Percentiles rank a stretch among this genome's conserved stretches.
Conservation (phyloP, 2,113 vertebrate genomes). For the Sclerurus mexicanus region DNA sequence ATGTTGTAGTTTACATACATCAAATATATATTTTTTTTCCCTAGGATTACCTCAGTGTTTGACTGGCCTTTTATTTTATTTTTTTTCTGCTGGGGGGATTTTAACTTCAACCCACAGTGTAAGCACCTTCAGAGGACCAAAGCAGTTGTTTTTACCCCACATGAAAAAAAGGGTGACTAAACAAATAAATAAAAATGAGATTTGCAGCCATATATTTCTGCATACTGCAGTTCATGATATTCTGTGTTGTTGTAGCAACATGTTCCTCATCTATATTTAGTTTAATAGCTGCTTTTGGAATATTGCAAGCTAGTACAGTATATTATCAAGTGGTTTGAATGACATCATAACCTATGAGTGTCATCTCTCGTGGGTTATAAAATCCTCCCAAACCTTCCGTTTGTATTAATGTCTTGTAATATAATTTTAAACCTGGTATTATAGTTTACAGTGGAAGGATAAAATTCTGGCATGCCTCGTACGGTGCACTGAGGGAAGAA, state of each 20-base stretch:
- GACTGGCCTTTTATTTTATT: slow-evolving; percentile 2
- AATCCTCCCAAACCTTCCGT: slow-evolving; percentile 55
- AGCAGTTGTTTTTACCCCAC: not conserved
- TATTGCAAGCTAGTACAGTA: slow-evolving; percentile 53
- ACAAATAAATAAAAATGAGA: slow-evolving; percentile 51
- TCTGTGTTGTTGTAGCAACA: slow-evolving; percentile 65
- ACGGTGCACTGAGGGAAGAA: not conserved
- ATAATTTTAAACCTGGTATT: slow-evolving; percentile 74
- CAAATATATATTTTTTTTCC: not conserved
- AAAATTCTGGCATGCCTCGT: slow-evolving; percentile 47
- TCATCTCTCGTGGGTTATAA: slow-evolving; percentile 73
- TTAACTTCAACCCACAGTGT: not conserved
- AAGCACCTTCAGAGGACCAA: not conserved
- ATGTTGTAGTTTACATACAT: slow-evolving; percentile 12
- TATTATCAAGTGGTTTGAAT: slow-evolving; percentile 66
- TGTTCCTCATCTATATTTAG: slow-evolving; percentile 58
- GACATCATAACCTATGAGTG: slow-evolving; percentile 63
- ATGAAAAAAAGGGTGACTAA: not conserved
- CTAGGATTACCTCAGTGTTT: slow-evolving; percentile 35
- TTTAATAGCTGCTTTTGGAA: slow-evolving; percentile 71
- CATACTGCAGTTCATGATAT: slow-evolving; percentile 53
- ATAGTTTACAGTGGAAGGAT: slow-evolving; percentile 63
- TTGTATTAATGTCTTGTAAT: slow-evolving; percentile 71
- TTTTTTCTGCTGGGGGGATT: not conserved
- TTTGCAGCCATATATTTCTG: slow-evolving; percentile 40